These are phyloP conservation scores for Colossoma macropomum DNA, from an alignment of 2,113 vertebrate genomes.

Conservation along the genomic window DNA sequence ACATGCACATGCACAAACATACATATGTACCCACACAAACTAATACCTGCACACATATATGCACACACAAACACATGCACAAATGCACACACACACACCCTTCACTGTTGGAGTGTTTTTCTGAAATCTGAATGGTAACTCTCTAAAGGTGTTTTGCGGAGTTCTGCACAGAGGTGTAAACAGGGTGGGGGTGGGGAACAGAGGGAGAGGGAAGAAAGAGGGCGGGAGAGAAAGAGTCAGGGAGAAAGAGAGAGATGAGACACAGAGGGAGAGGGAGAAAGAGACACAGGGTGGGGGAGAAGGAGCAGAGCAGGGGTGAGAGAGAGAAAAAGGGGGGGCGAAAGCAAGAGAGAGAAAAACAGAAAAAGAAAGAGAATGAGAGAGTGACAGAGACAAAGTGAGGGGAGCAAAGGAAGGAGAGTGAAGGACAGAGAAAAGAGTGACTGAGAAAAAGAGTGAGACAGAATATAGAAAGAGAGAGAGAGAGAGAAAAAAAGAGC, in stretches of 20 bases:
- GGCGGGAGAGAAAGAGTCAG: not conserved
- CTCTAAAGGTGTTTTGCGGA: constrained; percentile 11
- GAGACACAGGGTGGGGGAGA: not conserved
- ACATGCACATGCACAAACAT: not conserved
- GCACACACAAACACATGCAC: not conserved
- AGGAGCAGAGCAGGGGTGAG: not conserved
- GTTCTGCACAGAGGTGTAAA: constrained; percentile 23
- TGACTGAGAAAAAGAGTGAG: not conserved
- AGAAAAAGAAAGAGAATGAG: not conserved
- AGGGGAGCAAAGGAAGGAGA: not conserved
- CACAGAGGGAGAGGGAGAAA: not conserved
- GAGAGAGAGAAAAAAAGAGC: constrained; percentile 6
- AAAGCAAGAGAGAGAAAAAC: too few relatives aligned
- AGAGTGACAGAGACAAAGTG: not conserved
- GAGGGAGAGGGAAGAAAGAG: not conserved
- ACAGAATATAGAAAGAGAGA: not conserved
- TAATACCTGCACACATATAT: not conserved
- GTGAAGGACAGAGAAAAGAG: not conserved
- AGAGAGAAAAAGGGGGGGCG: not conserved
- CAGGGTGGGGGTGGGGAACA: not conserved
- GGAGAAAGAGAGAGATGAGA: too few relatives aligned
- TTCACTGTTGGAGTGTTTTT: not conserved
- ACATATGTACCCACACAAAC: too few relatives aligned
- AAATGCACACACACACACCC: too few relatives aligned
- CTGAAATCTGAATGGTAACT: constrained; percentile 3